These are phyloP conservation scores for Yasuhikotakia modesta DNA, from an alignment of 2,797 vertebrate genomes.

Conservation along the genomic window DNA sequence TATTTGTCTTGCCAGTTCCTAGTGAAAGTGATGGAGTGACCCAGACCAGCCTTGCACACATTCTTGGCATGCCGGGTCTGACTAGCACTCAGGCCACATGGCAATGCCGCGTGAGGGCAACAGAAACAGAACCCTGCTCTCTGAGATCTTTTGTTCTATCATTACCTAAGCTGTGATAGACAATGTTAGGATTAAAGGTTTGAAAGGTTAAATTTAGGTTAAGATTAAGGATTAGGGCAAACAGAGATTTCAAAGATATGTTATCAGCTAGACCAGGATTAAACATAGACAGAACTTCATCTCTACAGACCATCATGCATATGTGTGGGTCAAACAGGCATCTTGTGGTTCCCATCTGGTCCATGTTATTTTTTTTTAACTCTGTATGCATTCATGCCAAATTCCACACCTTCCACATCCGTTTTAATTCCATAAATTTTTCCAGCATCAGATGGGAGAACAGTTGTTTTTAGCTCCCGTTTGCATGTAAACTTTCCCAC, in stretches of 20 bases:
- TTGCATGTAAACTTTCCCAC: conserved; percentile 56
- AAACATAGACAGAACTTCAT: conserved; percentile 34
- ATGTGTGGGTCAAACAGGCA: conserved; percentile 17
- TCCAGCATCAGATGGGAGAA: conserved; percentile 42
- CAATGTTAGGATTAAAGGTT: background rate
- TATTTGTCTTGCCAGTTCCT: conserved; percentile 10
- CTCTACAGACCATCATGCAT: conserved; percentile 21
- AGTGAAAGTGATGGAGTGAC: conserved; percentile 26
- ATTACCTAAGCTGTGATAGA: background rate
- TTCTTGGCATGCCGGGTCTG: conserved; percentile 52
- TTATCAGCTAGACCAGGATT: conserved; percentile 21
- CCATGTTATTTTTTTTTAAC: conserved; percentile 28
- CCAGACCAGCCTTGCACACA: conserved; percentile 42
- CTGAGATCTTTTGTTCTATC: conserved; percentile 26
- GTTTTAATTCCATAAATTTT: conserved; percentile 53
- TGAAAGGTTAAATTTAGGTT: too few relatives aligned
- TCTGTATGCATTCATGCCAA: conserved; percentile 36
- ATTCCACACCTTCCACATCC: conserved; percentile 53
- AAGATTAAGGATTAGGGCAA: too few relatives aligned
- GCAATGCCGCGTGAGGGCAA: conserved; percentile 27
- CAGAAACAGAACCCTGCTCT: conserved; percentile 15
- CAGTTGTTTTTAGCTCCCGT: conserved; percentile 58
- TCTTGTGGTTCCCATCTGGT: conserved; percentile 35
- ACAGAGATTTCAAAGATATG: background rate
- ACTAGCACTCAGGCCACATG: conserved; percentile 9